phyloP scores from a whole-genome alignment of 2,888 invertebrate genomes.

The Coecobrya sp. region DNA sequence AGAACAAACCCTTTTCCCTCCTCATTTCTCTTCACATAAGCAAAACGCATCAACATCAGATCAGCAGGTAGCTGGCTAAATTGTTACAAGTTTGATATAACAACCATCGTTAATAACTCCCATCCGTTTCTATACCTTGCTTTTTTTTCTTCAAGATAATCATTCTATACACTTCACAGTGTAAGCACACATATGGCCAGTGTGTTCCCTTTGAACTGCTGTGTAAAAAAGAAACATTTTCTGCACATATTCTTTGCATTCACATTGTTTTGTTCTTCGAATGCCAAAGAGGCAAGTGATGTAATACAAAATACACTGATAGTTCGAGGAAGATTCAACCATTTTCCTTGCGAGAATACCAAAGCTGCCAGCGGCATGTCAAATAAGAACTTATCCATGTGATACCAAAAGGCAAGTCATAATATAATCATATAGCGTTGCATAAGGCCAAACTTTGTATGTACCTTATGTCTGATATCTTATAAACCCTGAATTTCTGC shows the following conservation, averaged over 20 bases:
- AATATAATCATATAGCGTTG: constrained; percentile 3
- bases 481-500: not conserved
- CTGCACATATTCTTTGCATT: not conserved
- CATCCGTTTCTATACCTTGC: not conserved
- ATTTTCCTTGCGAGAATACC: constrained; percentile 50
- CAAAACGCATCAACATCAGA: constrained; percentile 13
- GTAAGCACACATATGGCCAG: not conserved
- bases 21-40: not conserved
- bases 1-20: not conserved
- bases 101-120: constrained; percentile 10
- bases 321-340: constrained; percentile 1
- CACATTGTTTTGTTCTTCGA: constrained; percentile 15
- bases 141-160: not conserved
- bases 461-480: constrained; percentile 13
- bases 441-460: not conserved
- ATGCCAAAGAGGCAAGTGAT: not conserved
- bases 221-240: not conserved
- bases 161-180: not conserved
- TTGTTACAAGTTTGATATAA: not conserved
- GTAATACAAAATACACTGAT: not conserved
- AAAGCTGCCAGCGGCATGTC: constrained; percentile 52
- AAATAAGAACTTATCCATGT: constrained; percentile 44
- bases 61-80: constrained; percentile 39
- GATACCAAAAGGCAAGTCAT: constrained; percentile 17
- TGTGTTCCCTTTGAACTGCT: constrained; percentile 31